A percentile compares a stretch with the other conserved stretches of the same genome.
Evolutionary conservation across 2,797 vertebrate genomes (phyloP).

Genomic region (Megalops cyprinoides): DNA sequence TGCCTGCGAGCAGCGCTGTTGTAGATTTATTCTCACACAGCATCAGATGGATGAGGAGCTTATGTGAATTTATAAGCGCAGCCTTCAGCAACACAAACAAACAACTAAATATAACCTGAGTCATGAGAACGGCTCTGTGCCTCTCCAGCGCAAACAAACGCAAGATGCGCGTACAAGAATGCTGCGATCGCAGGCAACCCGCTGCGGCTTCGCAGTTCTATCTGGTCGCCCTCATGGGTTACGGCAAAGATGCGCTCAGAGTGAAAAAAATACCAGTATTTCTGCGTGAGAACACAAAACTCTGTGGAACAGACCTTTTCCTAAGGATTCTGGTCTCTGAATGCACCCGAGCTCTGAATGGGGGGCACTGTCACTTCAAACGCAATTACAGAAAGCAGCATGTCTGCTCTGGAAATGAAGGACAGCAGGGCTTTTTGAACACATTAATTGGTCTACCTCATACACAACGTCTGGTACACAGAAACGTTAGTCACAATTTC

Average conservation of each 20-base stretch:
- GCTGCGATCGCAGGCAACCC: background rate
- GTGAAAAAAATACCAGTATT: background rate
- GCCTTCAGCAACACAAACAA: conserved; percentile 1
- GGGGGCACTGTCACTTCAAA: conserved; percentile 16
- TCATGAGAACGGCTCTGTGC: background rate
- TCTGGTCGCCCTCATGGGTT: background rate
- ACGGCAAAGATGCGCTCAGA: background rate
- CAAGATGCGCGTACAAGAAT: background rate
- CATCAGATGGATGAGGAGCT: background rate
- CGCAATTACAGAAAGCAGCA: background rate
- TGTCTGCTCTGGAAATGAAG: conserved; percentile 9
- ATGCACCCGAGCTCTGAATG: background rate
- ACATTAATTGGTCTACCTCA: conserved; percentile 17
- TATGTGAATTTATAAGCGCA: background rate
- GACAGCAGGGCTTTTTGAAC: conserved; percentile 13
- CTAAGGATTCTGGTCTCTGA: background rate
- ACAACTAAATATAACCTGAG: background rate
- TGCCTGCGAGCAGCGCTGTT: background rate
- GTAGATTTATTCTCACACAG: conserved; percentile 9
- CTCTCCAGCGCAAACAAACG: background rate
- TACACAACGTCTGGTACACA: background rate
- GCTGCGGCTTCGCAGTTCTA: background rate
- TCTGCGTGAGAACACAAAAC: background rate
- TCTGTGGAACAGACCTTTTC: background rate
- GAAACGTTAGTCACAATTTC: background rate